Evolutionary conservation across 2,888 invertebrate genomes (phyloP), one percentile per base, ranked within the genome.

Genomic region (Megalurothrips usitatus): DNA sequence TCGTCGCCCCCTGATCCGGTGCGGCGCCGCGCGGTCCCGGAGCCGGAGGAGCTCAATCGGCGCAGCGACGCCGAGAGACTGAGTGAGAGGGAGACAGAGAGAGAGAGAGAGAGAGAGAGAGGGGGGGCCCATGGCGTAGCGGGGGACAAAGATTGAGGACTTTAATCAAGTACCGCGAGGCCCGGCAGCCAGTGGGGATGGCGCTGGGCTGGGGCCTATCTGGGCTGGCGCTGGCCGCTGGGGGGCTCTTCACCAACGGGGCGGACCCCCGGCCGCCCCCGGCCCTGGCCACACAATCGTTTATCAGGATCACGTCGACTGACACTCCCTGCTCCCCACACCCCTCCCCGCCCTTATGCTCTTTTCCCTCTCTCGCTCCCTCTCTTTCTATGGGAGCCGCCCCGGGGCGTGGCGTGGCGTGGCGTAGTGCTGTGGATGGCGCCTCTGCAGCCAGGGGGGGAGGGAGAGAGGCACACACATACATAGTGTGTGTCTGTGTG

Each of bases 61-160:
- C 34, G 34, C 34, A 43, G 6, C 34, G 3, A 43, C 6, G 34
- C 34, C 34, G 34, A 6, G 34, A 43, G 2, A 6, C 34, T 6
- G 34, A 43, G 3, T 43, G 34, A 43, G 6, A 43, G 34, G 34
- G 34, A 43, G 34, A 6, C 34, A 43, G 52, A 9, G 52, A 52
- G 52, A 52, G 52, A 52, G 52, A 58, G 58, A 58, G 58, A 58
- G 58, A 58, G 58, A 58, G 58, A 58, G 58, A 58, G 58, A 58
- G 58, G 17, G 58, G 34, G 23, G 63, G 68, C 23, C 26, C 68
- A n/a, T 23, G 19, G 23, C 9, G 68, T 23, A 11, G 68, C 68
- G n/a, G 58, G 52, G 68, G 68, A 75, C 68, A 75, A 75, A 75
- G 68, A 75, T 75, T 75, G 68, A 75, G 68, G 68, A 75, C 68